These are phyloP conservation scores for Scrobipalpa atriplicella DNA, from an alignment of 2,888 invertebrate species.

Conservation along the genomic window DNA sequence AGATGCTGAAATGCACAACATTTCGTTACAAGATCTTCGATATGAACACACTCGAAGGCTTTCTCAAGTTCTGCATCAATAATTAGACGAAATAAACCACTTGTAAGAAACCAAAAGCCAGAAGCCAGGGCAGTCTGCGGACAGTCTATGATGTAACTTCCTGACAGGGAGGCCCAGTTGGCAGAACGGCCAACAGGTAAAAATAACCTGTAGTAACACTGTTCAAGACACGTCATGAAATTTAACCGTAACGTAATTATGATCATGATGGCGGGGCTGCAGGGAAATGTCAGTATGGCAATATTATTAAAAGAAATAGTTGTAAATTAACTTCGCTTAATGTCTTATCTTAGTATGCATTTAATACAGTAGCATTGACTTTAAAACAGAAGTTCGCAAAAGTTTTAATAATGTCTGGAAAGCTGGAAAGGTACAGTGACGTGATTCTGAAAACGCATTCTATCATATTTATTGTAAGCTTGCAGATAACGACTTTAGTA, in stretches of 20 bases:
- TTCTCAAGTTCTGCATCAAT: slow-evolving; percentile 6
- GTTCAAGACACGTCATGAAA: slow-evolving; percentile 19
- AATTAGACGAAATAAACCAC: slow-evolving; percentile 8
- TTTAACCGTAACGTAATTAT: slow-evolving; percentile 16
- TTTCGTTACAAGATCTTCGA: background rate
- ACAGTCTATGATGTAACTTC: slow-evolving; percentile 34
- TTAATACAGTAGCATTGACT: too few relatives aligned
- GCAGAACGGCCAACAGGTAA: slow-evolving; percentile 44
- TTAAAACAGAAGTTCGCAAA: too few relatives aligned
- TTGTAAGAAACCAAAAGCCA: slow-evolving; percentile 8
- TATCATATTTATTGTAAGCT: too few relatives aligned
- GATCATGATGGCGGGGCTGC: background rate
- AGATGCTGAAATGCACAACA: background rate
- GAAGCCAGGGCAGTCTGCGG: slow-evolving; percentile 22
- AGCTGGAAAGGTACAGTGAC: too few relatives aligned
- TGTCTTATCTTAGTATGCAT: too few relatives aligned
- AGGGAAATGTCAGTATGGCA: slow-evolving; percentile 19
- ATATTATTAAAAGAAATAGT: background rate
- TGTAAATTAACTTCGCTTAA: too few relatives aligned
- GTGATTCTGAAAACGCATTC: too few relatives aligned
- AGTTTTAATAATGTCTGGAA: too few relatives aligned
- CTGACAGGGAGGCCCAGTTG: slow-evolving; percentile 51
- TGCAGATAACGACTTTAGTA: too few relatives aligned
- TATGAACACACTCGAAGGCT: slow-evolving; percentile 4
- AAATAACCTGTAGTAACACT: slow-evolving; percentile 37